These are phyloP conservation scores for Ostrea edulis DNA, from an alignment of 1,140 invertebrate species.

Conservation along the genomic window DNA sequence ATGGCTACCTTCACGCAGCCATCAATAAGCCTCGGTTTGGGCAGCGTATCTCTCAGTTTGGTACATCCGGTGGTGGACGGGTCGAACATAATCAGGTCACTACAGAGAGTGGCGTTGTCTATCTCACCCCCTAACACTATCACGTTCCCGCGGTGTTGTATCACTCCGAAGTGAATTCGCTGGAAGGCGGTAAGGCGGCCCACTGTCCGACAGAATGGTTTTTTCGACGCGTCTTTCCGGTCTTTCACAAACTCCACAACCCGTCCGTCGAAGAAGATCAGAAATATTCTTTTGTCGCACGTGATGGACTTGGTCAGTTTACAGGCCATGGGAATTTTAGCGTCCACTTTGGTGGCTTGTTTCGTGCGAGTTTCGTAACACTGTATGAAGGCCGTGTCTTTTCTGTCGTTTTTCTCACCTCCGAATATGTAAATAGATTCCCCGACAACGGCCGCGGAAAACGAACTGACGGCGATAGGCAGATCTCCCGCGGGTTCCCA, in stretches of 20 bases:
- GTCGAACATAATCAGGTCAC: constrained; percentile 70
- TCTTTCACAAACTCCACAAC: constrained; percentile 66
- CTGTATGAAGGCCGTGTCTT: constrained; percentile 70
- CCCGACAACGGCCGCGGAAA: constrained; percentile 68
- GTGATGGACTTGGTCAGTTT: constrained; percentile 70
- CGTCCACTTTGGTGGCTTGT: constrained; percentile 62
- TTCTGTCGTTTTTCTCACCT: constrained; percentile 72
- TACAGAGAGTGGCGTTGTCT: constrained; percentile 66
- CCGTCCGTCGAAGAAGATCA: constrained; percentile 73
- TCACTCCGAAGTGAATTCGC: constrained; percentile 71
- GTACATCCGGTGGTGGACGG: constrained; percentile 64
- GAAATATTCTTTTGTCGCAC: constrained; percentile 66
- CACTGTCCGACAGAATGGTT: constrained; percentile 56
- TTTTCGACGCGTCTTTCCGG: constrained; percentile 43
- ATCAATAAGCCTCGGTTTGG: constrained; percentile 71
- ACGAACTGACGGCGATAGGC: constrained; percentile 69
- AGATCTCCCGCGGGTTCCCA: constrained; percentile 69
- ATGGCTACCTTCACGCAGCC: constrained; percentile 73
- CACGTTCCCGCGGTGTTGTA: constrained; percentile 70
- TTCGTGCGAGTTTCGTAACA: constrained; percentile 71
- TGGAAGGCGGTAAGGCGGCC: constrained; percentile 70
- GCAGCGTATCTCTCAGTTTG: constrained; percentile 66
- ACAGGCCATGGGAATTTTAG: constrained; percentile 68
- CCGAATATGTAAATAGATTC: constrained; percentile 73
- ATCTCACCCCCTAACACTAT: constrained; percentile 70